A percentile compares a stretch with the other conserved stretches of the same genome.
phyloP scores from a whole-genome alignment of 2,113 vertebrate species.

The Stegastes partitus region DNA sequence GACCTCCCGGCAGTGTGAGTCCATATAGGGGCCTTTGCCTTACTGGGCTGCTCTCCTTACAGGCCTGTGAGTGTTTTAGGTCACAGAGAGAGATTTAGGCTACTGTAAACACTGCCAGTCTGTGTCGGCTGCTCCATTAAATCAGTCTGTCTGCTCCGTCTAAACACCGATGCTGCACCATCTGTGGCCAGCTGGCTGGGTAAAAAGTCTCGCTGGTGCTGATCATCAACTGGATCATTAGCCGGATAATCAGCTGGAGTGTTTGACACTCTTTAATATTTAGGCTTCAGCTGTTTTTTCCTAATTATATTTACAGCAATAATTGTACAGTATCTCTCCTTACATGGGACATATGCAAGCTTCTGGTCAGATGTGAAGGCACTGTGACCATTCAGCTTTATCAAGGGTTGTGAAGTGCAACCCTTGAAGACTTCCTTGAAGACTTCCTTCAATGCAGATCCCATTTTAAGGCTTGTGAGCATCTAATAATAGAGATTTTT shows the following conservation, averaged over 20 bases:
- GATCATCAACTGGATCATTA: conserved; percentile 54
- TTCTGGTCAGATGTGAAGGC: neutral
- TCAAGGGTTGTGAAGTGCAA: too few relatives aligned
- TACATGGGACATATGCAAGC: neutral
- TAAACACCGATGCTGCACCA: conserved; percentile 58
- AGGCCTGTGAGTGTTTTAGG: neutral
- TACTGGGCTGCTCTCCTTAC: neutral
- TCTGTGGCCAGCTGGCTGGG: conserved; percentile 63
- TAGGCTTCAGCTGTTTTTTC: conserved; percentile 26
- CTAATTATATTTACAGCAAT: conserved; percentile 1
- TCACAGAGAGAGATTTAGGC: conserved; percentile 41
- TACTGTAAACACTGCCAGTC: conserved; percentile 67
- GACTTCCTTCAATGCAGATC: too few relatives aligned
- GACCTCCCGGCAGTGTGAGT: neutral
- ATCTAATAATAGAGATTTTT: too few relatives aligned
- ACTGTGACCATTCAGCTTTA: too few relatives aligned
- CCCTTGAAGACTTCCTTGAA: too few relatives aligned
- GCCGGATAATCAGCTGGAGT: conserved; percentile 44
- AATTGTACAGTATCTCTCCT: neutral
- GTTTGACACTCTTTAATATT: conserved; percentile 39
- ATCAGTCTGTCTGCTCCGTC: conserved; percentile 40
- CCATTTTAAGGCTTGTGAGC: too few relatives aligned
- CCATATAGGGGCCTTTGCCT: conserved; percentile 58
- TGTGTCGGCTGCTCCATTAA: conserved; percentile 55
- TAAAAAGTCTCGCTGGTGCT: conserved; percentile 37